Evolutionary conservation across 2,888 invertebrate genomes (phyloP).

Genomic region (Standfussiana lucernea): DNA sequence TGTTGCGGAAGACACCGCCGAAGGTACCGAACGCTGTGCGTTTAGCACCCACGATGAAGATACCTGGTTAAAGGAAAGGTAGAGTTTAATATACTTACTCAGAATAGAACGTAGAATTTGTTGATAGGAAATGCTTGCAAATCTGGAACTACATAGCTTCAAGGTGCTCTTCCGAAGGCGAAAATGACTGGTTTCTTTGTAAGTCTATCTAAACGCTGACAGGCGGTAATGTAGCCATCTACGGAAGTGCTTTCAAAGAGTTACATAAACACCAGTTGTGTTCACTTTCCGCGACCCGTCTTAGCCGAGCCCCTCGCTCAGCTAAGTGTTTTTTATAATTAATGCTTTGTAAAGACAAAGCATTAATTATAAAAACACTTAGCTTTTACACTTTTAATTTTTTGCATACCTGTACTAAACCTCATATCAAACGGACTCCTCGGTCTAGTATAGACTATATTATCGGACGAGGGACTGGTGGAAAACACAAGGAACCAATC

Average conservation of each 20-base stretch:
- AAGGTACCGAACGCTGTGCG: slow-evolving; percentile 99
- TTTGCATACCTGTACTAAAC: background rate
- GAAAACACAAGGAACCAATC: background rate
- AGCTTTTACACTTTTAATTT: too few relatives aligned
- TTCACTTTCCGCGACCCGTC: background rate
- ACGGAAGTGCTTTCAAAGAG: too few relatives aligned
- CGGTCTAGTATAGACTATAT: background rate
- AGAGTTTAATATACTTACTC: background rate
- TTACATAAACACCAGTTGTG: background rate
- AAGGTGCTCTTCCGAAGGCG: background rate
- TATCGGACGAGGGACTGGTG: background rate
- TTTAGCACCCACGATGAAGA: slow-evolving; percentile 98
- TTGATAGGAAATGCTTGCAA: background rate
- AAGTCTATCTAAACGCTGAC: too few relatives aligned
- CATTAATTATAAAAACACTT: too few relatives aligned
- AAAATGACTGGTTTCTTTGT: too few relatives aligned
- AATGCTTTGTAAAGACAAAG: too few relatives aligned
- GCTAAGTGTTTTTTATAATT: too few relatives aligned
- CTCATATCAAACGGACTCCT: background rate
- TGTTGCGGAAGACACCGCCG: slow-evolving; percentile 95
- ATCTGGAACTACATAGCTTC: background rate
- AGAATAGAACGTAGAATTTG: background rate
- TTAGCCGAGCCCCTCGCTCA: too few relatives aligned
- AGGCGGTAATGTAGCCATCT: too few relatives aligned
- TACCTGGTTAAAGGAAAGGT: slow-evolving; percentile 88